Base-by-base conservation (phyloP, 2,797 vertebrate species). In the Eurystomus glaucurus region DNA sequence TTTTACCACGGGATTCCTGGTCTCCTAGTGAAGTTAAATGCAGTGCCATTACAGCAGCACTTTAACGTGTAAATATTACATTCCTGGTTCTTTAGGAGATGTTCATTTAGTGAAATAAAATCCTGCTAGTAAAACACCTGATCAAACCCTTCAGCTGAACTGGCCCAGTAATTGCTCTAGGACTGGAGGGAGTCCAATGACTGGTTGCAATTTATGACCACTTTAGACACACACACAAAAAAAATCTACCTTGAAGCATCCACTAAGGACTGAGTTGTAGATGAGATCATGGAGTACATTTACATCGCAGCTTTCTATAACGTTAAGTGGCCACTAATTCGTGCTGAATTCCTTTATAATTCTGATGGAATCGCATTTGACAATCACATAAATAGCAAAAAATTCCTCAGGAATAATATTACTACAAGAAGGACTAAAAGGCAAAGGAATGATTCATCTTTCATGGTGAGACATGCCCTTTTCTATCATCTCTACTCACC, bases 51-150 rank as follows among this genome's bases (percentile, higher is more conserved):
- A 97, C 93, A 51, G 96, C 93, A 96, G 95, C 95, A 97, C 96
- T 97, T 97, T 93, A 97, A 97, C 86, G 92, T 97, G 97, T 97
- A 97, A 97, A 97, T 97, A 97, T 97, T 97, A 97, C 95, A 92
- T 97, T 95, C 95, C 91, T 2, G 22, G 88, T 96, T 96, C 95
- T 97, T 97, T 66, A 96, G 95, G 96, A 97, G 97, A 95, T 94
- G 96, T 97, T 98, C 97, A 97, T 97, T 98, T 98, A 97, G 97
- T 93, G 95, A 96, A 98, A 97, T 97, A 96, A 98, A 97, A 96
- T 92, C 97, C 97, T 94, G 97, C 97, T 97, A 97, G 97, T 97
- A 97, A 97, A 97, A 97, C 95, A 96, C 96, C 96, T 97, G 97
- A 97, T 97, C 95, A 97, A 96, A 96, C 97, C 97, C 96, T 96